phyloP scores from a whole-genome alignment of 2,797 vertebrate genomes.

The Eurystomus glaucurus region DNA sequence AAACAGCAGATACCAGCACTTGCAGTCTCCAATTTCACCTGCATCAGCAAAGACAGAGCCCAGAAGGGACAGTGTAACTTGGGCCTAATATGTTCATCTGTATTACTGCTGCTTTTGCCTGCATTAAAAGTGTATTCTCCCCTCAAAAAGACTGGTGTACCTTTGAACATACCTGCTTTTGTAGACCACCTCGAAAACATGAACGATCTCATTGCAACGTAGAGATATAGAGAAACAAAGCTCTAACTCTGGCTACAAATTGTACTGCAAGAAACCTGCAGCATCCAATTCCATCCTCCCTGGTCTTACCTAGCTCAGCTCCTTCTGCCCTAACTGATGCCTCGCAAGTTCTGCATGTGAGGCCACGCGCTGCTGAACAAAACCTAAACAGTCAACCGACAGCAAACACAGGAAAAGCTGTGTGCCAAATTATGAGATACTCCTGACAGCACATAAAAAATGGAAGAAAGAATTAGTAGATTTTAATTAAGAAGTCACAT shows the following conservation, averaged over 20 bases:
- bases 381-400: neutral
- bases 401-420: neutral
- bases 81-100: neutral
- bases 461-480: neutral
- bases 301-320: neutral
- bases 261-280: neutral
- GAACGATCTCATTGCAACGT: neutral
- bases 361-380: neutral
- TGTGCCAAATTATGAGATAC: neutral
- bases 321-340: neutral
- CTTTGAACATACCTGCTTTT: neutral
- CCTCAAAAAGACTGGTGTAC: neutral
- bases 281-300: neutral
- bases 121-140: accelerated
- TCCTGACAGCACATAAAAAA: neutral
- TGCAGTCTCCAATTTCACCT: conserved; percentile 87
- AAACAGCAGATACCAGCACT: conserved; percentile 83
- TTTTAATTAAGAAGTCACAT: neutral
- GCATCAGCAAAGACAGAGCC: conserved; percentile 77
- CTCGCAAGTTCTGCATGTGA: neutral
- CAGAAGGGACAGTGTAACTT: conserved; percentile 17
- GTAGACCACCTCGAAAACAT: accelerated
- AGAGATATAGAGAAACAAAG: neutral
- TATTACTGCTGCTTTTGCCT: neutral
- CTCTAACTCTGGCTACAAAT: neutral